Evolutionary conservation across 1,140 invertebrate genomes (phyloP), one percentile per base, ranked within the genome.

Genomic region (Hyles vespertilio): DNA sequence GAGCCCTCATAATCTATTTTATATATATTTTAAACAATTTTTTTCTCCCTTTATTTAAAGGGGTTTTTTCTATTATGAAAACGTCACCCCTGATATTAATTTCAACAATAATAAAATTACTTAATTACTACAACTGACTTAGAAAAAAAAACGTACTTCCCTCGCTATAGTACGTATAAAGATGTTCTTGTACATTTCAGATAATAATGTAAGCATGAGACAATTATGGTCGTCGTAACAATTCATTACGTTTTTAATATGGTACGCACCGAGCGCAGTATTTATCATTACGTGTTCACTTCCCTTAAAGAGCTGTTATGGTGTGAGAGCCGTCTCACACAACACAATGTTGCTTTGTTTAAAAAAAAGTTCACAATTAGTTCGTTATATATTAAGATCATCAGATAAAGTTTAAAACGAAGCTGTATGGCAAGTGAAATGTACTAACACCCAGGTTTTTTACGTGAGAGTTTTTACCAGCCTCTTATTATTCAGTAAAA

Each of bases 321-420:
- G 12, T 33, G 55, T 58, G 63, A 59, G 61, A 63, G 56, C 45
- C 22, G n/a, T 67, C 65, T 56, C 63, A 59, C 58, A 59, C 33
- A 49, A 51, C 32, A 65, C 58, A 66, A 70, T 65, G 34, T 56
- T 56, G 51, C 64, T 70, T 63, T 66, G 67, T 70, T 66, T 56
- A 47, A 53, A 59, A 65, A 66, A 65, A 66, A 65, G 48, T 69
- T 45, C 53, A 45, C 43, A 59, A 47, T 65, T 54, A 65, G 32
- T 62, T 57, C 49, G 46, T 56, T 59, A 56, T 52, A 50, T 51
- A 56, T 49, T 22, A 36, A 59, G 54, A 61, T 58, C 8, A 33
- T 44, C 5, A 11, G 58, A 64, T 64, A 52, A 64, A 10, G 22
- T 54, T 34, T 53, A 11, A 12, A 56, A 61, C 32, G 45, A 60